Conservation (phyloP, 1,140 invertebrate genomes). For the Sipha flava region DNA sequence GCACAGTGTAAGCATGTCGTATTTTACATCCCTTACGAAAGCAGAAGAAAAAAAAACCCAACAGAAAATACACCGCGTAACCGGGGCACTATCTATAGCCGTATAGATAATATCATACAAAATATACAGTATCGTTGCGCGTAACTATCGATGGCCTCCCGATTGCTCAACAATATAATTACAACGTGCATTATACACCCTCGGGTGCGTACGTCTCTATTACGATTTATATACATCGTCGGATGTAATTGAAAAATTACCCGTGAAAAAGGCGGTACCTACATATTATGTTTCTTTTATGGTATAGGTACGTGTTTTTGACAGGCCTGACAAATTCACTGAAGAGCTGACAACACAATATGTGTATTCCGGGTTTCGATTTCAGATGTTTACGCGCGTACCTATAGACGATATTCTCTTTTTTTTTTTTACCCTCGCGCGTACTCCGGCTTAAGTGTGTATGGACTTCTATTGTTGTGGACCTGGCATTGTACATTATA, state of each 20-base stretch:
- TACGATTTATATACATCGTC: too few relatives aligned
- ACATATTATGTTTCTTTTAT: background rate
- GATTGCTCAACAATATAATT: too few relatives aligned
- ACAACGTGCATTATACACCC: background rate
- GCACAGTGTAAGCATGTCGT: too few relatives aligned
- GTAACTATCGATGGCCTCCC: too few relatives aligned
- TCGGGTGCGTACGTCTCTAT: background rate
- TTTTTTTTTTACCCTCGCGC: background rate
- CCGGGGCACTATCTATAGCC: too few relatives aligned
- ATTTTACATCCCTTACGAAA: too few relatives aligned
- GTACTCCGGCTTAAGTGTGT: background rate
- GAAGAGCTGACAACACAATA: slow-evolving; percentile 29
- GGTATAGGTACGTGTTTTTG: background rate
- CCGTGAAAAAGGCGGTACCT: slow-evolving; percentile 7
- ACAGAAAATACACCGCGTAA: too few relatives aligned
- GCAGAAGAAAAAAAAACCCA: too few relatives aligned
- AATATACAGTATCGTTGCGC: too few relatives aligned
- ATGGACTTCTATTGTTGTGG: too few relatives aligned
- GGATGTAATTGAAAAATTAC: slow-evolving; percentile 1
- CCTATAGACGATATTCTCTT: background rate
- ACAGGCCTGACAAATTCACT: slow-evolving; percentile 26
- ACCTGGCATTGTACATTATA: background rate
- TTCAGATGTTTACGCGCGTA: background rate
- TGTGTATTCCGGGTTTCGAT: background rate
- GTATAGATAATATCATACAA: too few relatives aligned